Conservation (phyloP, 2,797 vertebrate genomes). For the Microctenopoma lineatum region DNA sequence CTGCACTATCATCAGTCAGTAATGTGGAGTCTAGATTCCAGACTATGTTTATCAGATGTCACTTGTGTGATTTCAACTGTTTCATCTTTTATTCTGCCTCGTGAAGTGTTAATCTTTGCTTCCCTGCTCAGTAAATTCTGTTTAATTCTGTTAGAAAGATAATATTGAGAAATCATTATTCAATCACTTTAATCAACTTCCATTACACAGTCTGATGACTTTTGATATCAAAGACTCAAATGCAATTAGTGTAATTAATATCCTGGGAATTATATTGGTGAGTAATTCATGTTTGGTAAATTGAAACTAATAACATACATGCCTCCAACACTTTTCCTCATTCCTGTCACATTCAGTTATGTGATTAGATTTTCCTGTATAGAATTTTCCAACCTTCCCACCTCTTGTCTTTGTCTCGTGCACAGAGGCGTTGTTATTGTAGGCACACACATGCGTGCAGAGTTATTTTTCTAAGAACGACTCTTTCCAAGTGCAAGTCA, state of each 20-base stretch:
- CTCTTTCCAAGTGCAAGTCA: slow-evolving; percentile 12
- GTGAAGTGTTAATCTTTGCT: neutral
- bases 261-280: neutral
- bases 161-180: slow-evolving; percentile 3
- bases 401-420: slow-evolving; percentile 33
- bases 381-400: slow-evolving; percentile 19
- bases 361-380: slow-evolving; percentile 33
- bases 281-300: slow-evolving; percentile 8
- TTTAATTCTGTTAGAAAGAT: slow-evolving; percentile 8
- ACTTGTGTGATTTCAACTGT: neutral
- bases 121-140: neutral
- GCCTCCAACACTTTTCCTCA: neutral
- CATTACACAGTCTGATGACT: no score
- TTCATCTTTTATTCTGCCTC: neutral
- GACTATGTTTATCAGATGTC: no score
- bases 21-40: neutral
- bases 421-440: slow-evolving; percentile 1
- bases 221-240: no score
- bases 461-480: slow-evolving; percentile 20
- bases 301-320: neutral
- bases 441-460: slow-evolving; percentile 9
- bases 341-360: slow-evolving; percentile 17
- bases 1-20: neutral
- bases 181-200: no score
- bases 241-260: neutral